A percentile compares a stretch with the other conserved stretches of the same genome.
Evolutionary conservation across 2,888 invertebrate genomes (phyloP).

Genomic region (Apodemia duryi): DNA sequence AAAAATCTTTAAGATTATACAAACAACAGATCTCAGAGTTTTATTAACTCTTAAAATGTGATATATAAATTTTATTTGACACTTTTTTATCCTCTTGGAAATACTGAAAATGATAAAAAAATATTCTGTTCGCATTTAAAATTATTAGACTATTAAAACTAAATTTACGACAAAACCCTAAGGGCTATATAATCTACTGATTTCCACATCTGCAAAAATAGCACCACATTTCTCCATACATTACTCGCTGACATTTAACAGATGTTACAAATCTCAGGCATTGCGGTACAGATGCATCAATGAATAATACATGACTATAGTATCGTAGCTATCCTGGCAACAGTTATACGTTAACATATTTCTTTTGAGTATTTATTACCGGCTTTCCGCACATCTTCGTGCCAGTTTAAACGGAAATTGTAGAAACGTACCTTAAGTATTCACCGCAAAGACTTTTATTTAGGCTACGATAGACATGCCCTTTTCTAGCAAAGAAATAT

Average conservation of each 20-base stretch:
- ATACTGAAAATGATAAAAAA: no score
- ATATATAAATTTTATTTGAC: no score
- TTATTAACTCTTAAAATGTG: no score
- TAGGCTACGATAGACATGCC: not conserved
- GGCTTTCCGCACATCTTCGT: constrained; percentile 25
- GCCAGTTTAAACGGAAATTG: constrained; percentile 17
- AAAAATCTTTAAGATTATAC: no score
- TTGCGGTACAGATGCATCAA: constrained; percentile 44
- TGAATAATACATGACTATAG: constrained; percentile 53
- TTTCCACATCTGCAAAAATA: constrained; percentile 10
- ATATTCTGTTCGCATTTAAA: not conserved
- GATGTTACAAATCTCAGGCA: constrained; percentile 41
- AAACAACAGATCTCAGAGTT: no score
- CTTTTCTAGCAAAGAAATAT: not conserved
- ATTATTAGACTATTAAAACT: not conserved
- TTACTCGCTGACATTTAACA: constrained; percentile 30
- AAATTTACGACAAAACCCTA: not conserved
- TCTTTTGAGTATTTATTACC: constrained; percentile 32
- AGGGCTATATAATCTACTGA: not conserved
- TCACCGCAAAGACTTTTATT: not conserved
- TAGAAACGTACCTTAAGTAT: constrained; percentile 14
- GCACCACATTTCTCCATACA: constrained; percentile 22
- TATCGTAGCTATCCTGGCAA: constrained; percentile 31
- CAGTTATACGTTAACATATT: constrained; percentile 29
- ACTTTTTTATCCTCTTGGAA: no score